Base-by-base conservation (phyloP, 2,888 invertebrate genomes). In the Phengaris alcon region DNA sequence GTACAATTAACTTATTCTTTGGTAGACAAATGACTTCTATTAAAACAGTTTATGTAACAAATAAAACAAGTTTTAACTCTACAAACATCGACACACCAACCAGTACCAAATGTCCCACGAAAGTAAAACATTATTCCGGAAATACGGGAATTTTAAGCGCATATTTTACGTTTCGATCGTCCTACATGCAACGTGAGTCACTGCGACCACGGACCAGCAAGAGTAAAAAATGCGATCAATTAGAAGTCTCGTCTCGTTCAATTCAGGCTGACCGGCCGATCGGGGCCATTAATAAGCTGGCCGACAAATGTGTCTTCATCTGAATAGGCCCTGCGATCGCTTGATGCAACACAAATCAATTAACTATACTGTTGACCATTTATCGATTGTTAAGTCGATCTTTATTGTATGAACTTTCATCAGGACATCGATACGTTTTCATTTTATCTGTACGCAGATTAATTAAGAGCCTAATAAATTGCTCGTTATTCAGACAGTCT, bases 291-390 rank as follows among this genome's bases (percentile, higher is more conserved):
- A 77, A 75, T 78, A 80, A 79, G 83, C 83, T 84, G 84, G 83
- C 85, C 88, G 86, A 86, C 85, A 83, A 86, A 85, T 87, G 86
- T 86, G 87, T 88, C 84, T 85, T 79, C 80, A 80, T 80, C 80
- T 82, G 80, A 79, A 79, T 81, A 82, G 80, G 22, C 22, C 35
- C 72, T 54, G 7, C 54, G 64, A 64, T 82, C 77, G 75, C 76
- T 59, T 51, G 57, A 70, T 72, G 72, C 54, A 54, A 54, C 22
- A 72, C 72, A 72, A 52, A 72, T 72, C 72, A 35, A 70, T 72
- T 72, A 72, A 52, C 15, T 70, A 3, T 22, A 51, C 12, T 1
- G 52, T 15, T n/a, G 70, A 51, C 22, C 70, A 52, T 51, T 70
- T 70, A 70, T 52, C n/a, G 51, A 70, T 70, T 64, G 64, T 64